Percentiles rank a stretch among this genome's conserved stretches.
phyloP scores from a whole-genome alignment of 2,113 vertebrate genomes.

The Nycticryphes semicollaris region DNA sequence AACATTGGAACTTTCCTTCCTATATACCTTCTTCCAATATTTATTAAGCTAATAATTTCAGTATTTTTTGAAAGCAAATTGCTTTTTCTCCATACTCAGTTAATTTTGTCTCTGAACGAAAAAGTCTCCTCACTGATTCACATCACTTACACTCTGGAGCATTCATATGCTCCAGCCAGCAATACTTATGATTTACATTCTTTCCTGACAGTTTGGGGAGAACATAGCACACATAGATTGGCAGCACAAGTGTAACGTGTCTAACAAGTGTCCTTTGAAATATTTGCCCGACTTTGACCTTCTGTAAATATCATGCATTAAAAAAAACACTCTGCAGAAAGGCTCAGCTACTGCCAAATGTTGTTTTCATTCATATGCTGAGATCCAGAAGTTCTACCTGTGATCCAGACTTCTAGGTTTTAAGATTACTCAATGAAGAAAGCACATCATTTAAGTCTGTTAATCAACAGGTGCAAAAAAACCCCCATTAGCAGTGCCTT shows the following conservation, averaged over 20 bases:
- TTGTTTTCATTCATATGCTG: not conserved
- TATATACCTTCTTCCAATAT: not conserved
- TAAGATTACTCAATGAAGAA: not conserved
- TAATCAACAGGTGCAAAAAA: not conserved
- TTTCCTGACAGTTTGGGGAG: not conserved
- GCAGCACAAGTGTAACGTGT: not conserved
- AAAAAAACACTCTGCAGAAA: not conserved
- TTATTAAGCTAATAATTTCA: not conserved
- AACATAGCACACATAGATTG: not conserved
- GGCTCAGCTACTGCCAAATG: not conserved
- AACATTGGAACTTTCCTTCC: not conserved
- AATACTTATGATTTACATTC: not conserved
- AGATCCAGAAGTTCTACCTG: not conserved
- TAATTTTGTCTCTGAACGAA: not conserved
- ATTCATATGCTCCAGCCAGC: not conserved
- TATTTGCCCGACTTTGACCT: not conserved
- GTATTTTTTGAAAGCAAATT: constrained; percentile 7
- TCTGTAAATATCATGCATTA: not conserved
- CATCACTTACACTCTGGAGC: not conserved
- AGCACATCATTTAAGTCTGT: not conserved
- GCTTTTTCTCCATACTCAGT: not conserved
- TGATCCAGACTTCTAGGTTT: not conserved
- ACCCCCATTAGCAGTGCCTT: not conserved
- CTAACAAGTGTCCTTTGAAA: not conserved
- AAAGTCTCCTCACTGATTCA: not conserved